Evolutionary conservation across 2,888 invertebrate species (phyloP).

Genomic region (Tinea semifulvella): DNA sequence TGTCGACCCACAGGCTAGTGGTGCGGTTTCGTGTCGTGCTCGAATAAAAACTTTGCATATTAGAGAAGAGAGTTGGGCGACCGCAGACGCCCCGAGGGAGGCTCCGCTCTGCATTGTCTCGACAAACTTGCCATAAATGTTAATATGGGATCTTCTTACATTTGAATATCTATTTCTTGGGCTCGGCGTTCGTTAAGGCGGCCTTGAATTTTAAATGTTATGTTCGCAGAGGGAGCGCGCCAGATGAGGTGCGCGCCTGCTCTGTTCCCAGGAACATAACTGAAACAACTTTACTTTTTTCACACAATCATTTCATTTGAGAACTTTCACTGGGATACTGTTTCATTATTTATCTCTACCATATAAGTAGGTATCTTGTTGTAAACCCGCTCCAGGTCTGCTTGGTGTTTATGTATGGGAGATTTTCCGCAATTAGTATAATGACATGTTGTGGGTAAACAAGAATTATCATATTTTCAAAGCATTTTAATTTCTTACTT

Average conservation of each 20-base stretch:
- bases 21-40: too few species aligned
- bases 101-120: slow-evolving; percentile 57
- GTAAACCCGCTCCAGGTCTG: too few species aligned
- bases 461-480: too few species aligned
- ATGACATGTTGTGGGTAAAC: too few species aligned
- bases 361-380: too few species aligned
- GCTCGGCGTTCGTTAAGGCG: slow-evolving; percentile 66
- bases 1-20: too few species aligned
- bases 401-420: too few species aligned
- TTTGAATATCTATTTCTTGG: slow-evolving; percentile 68
- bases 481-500: too few species aligned
- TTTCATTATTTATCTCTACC: too few species aligned
- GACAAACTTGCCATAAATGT: slow-evolving; percentile 68
- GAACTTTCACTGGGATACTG: too few species aligned
- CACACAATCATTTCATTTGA: neutral
- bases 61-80: slow-evolving; percentile 7
- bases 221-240: slow-evolving; percentile 53
- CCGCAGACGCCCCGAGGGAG: slow-evolving; percentile 17
- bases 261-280: slow-evolving; percentile 59
- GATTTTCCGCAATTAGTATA: too few species aligned
- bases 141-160: slow-evolving; percentile 66
- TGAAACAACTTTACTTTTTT: slow-evolving; percentile 44
- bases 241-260: slow-evolving; percentile 65
- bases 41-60: slow-evolving; percentile 3
- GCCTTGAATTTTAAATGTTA: slow-evolving; percentile 68